Percentiles rank a stretch among this genome's conserved stretches.
Conservation (phyloP, 2,888 invertebrate genomes). For the Patella ulyssiponensis region DNA sequence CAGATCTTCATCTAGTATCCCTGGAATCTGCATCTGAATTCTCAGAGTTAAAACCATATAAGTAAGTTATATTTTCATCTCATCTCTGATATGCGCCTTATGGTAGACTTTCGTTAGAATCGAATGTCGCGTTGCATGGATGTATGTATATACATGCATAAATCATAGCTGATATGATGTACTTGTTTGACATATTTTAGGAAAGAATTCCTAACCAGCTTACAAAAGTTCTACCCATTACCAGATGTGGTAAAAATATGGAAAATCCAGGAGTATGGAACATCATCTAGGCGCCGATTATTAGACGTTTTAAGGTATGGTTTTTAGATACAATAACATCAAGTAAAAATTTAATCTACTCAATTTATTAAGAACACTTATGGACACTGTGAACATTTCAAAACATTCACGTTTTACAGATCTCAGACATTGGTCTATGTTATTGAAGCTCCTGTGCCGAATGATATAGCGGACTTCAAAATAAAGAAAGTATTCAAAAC, state of each 20-base stretch:
- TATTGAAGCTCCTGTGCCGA: not conserved
- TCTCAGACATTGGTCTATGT: not conserved
- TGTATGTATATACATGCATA: too few species aligned
- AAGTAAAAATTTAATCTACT: too few species aligned
- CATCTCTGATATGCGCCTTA: not conserved
- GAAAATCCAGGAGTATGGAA: not conserved
- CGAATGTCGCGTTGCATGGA: too few species aligned
- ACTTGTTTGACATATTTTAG: not conserved
- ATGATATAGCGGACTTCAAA: not conserved
- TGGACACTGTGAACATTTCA: not conserved
- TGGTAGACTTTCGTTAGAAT: not conserved
- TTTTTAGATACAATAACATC: not conserved
- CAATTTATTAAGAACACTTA: too few species aligned
- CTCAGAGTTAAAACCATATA: not conserved
- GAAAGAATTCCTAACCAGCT: not conserved
- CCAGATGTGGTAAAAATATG: not conserved
- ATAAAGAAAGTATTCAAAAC: too few species aligned
- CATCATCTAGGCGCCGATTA: not conserved
- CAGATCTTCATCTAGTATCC: slow-evolving; percentile 36
- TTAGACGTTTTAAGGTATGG: not conserved
- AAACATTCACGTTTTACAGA: not conserved
- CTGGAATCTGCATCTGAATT: not conserved
- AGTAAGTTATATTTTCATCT: not conserved
- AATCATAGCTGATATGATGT: too few species aligned
- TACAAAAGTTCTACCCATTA: too few species aligned